These are phyloP conservation scores for Dyspetes luteomarginatus DNA, from an alignment of 2,888 invertebrate species.

Conservation along the genomic window DNA sequence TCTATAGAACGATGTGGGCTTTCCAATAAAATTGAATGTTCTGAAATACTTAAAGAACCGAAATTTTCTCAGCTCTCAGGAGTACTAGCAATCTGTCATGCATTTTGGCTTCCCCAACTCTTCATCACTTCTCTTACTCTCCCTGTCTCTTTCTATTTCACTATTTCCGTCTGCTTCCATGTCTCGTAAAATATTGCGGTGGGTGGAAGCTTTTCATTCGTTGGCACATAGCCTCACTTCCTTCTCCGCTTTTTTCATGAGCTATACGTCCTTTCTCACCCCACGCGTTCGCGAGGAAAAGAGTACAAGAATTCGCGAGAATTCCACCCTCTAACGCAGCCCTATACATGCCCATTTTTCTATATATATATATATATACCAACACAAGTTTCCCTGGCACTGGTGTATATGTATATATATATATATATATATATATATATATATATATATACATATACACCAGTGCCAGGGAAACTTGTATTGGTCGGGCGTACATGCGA, in stretches of 20 bases:
- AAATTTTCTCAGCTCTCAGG: constrained; percentile 19
- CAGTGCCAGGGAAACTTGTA: background rate
- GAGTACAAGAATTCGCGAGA: constrained; percentile 19
- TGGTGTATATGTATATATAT: background rate
- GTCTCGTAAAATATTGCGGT: constrained; percentile 40
- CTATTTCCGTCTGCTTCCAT: background rate
- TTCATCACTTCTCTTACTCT: constrained; percentile 14
- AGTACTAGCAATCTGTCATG: constrained; percentile 16
- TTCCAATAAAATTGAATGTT: background rate
- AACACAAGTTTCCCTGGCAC: too few relatives aligned
- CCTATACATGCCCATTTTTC: constrained; percentile 16
- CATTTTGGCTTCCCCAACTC: constrained; percentile 19
- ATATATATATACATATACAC: background rate
- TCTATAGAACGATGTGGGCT: background rate
- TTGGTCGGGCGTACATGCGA: background rate
- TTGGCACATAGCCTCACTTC: constrained; percentile 29
- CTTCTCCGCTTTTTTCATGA: constrained; percentile 3
- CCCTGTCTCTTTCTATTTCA: background rate
- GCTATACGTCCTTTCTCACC: constrained; percentile 28
- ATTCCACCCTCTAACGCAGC: constrained; percentile 40
- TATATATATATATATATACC: constrained; percentile 24
- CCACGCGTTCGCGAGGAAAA: background rate
- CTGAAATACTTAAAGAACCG: background rate
- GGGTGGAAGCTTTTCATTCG: constrained; percentile 54
- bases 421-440: constrained; percentile 31